A percentile compares a stretch with the other conserved stretches of the same genome.
Evolutionary conservation across 2,797 vertebrate genomes (phyloP).

Genomic region (Cryptoprocta ferox): DNA sequence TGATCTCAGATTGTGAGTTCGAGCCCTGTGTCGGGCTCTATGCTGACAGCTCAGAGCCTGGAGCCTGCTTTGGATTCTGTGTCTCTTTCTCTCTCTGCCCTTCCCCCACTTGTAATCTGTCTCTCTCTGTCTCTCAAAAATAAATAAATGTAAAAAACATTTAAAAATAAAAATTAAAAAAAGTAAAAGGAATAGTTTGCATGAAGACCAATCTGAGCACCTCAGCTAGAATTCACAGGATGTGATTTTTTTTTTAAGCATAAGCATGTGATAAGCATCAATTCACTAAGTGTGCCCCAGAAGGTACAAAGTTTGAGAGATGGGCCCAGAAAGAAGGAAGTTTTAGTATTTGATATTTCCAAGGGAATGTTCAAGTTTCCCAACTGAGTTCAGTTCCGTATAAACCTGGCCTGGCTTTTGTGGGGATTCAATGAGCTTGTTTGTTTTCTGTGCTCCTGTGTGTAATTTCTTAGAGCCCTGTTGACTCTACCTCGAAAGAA

Average conservation of each 20-base stretch:
- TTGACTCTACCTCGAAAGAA: neutral
- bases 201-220: neutral
- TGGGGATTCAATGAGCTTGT: neutral
- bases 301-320: neutral
- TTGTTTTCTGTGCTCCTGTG: neutral
- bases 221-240: neutral
- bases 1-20: no score
- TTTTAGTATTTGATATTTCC: constrained; percentile 18
- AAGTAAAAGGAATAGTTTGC: neutral
- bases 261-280: neutral
- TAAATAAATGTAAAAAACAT: no score
- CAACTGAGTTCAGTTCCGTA: neutral
- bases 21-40: no score
- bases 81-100: no score
- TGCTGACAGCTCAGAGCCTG: no score
- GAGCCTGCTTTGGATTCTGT: no score
- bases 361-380: neutral
- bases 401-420: neutral
- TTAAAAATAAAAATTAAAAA: no score
- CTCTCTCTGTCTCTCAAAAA: no score
- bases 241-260: neutral
- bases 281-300: neutral
- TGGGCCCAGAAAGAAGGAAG: neutral
- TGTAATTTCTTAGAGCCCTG: neutral
- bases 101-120: no score